phyloP scores from a whole-genome alignment of 2,113 vertebrate genomes.

The Poeciliopsis prolifica region DNA sequence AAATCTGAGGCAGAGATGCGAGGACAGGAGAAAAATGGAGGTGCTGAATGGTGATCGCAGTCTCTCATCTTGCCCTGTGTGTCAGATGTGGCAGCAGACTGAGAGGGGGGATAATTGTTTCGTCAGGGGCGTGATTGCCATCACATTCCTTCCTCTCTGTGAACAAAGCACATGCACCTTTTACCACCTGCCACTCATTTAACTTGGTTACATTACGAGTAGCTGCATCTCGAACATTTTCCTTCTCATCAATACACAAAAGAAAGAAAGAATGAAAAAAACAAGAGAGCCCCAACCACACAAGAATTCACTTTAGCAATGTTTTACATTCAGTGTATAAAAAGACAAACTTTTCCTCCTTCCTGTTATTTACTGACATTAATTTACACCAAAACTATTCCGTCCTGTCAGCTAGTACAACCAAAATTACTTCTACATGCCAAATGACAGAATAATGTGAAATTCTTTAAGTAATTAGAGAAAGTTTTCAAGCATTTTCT shows the following conservation, averaged over 20 bases:
- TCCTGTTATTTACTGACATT: background rate
- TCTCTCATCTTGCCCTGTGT: conserved; percentile 39
- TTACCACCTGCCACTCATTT: conserved; percentile 57
- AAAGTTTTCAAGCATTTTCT: background rate
- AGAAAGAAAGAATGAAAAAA: background rate
- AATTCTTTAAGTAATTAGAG: background rate
- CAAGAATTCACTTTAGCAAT: background rate
- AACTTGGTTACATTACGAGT: conserved; percentile 25
- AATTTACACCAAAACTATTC: background rate
- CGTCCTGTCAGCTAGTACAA: background rate
- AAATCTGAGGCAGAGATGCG: conserved; percentile 25
- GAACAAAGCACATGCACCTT: conserved; percentile 49
- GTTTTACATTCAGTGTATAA: background rate
- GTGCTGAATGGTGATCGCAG: conserved; percentile 42
- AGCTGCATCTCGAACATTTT: conserved; percentile 17
- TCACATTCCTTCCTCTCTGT: conserved; percentile 51
- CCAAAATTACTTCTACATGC: background rate
- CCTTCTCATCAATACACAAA: conserved; percentile 15
- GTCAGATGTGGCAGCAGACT: conserved; percentile 56
- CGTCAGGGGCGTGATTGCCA: conserved; percentile 71
- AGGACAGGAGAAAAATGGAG: conserved; percentile 36
- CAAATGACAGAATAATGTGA: background rate
- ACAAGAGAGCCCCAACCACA: background rate
- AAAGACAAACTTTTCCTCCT: background rate
- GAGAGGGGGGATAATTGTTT: conserved; percentile 68